These are phyloP conservation scores for Pipa parva DNA, from an alignment of 2,113 vertebrate species.

Conservation along the genomic window DNA sequence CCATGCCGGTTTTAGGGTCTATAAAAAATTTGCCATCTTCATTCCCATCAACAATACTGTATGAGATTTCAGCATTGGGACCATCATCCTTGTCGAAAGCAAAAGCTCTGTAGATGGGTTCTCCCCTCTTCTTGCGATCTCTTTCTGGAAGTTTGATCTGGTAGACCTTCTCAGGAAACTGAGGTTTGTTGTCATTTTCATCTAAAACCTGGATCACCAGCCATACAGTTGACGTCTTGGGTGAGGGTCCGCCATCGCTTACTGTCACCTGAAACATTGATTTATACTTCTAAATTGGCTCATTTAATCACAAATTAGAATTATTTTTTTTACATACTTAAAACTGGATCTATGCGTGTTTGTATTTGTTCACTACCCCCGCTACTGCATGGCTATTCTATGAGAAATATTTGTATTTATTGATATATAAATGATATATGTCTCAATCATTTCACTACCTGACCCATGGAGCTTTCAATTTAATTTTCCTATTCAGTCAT, in stretches of 20 bases:
- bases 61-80: slow-evolving; percentile 87
- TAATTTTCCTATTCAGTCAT: no score
- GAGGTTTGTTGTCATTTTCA: slow-evolving; percentile 94
- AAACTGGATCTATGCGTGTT: no score
- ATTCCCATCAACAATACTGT: slow-evolving; percentile 89
- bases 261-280: slow-evolving; percentile 73
- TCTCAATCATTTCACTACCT: no score
- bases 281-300: no score
- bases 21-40: slow-evolving; percentile 93
- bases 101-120: slow-evolving; percentile 89
- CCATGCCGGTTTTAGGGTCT: slow-evolving; percentile 90
- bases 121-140: slow-evolving; percentile 84
- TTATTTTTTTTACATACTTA: no score
- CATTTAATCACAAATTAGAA: no score
- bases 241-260: slow-evolving; percentile 77
- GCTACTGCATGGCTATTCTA: no score
- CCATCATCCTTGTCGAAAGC: slow-evolving; percentile 90
- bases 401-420: no score
- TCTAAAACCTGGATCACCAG: slow-evolving; percentile 88
- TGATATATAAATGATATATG: no score
- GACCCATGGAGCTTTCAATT: no score
- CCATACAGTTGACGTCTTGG: slow-evolving; percentile 83
- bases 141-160: slow-evolving; percentile 89
- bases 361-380: no score
- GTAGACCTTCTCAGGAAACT: slow-evolving; percentile 91